These are phyloP conservation scores for Eilema griseolum DNA, from an alignment of 2,888 invertebrate species.

Conservation along the genomic window DNA sequence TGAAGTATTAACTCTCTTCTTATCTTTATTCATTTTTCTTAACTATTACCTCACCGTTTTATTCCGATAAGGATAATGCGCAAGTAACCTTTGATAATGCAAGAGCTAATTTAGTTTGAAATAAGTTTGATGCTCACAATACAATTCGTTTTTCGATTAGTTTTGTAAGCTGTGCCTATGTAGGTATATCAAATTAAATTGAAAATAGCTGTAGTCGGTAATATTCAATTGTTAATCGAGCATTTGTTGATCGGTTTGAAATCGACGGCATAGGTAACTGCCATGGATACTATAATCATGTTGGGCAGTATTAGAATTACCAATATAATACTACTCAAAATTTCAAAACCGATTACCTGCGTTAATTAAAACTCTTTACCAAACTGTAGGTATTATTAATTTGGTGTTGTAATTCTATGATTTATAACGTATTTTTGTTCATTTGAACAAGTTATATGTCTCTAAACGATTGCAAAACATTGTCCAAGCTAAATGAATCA, in stretches of 20 bases:
- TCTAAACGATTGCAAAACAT: conserved; percentile 2
- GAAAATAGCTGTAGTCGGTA: too few relatives aligned
- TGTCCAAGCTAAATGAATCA: conserved; percentile 3
- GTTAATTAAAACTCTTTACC: too few relatives aligned
- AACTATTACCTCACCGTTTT: neutral
- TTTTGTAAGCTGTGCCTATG: neutral
- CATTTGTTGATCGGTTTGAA: neutral
- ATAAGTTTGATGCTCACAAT: neutral
- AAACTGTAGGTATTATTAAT: too few relatives aligned
- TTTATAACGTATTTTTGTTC: neutral
- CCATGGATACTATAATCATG: neutral
- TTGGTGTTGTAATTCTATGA: too few relatives aligned
- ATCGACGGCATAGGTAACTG: neutral
- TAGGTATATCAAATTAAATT: neutral
- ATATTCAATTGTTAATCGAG: neutral
- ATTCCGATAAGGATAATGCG: neutral
- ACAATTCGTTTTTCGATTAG: neutral
- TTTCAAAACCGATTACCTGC: too few relatives aligned
- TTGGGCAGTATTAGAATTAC: neutral
- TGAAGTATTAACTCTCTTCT: neutral
- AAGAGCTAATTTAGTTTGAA: neutral
- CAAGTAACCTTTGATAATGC: neutral
- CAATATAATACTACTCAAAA: neutral
- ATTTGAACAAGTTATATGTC: neutral
- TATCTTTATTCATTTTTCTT: neutral